Evolutionary conservation across 1,140 invertebrate genomes (phyloP).

Genomic region (Spodoptera litura): DNA sequence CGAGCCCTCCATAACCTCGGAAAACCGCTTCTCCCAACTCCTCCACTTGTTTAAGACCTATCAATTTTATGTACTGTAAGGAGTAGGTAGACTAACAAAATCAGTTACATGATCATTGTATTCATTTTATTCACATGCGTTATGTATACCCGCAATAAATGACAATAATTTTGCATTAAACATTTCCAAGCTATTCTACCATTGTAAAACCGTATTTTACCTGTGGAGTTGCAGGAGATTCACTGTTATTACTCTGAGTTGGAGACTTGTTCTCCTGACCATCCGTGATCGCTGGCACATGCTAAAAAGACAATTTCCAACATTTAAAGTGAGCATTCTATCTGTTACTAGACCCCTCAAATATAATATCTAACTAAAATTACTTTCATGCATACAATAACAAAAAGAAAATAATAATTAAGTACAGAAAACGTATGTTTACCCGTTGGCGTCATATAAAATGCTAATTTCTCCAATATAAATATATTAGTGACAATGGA

Average conservation of each 20-base stretch:
- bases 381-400: too few species aligned
- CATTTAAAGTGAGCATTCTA: neutral
- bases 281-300: constrained; percentile 78
- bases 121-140: too few species aligned
- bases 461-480: too few species aligned
- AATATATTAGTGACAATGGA: neutral
- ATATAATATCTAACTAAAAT: neutral
- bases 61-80: neutral
- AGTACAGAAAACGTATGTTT: too few species aligned
- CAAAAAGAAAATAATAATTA: too few species aligned
- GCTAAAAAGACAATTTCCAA: constrained; percentile 63
- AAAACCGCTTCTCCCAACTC: too few species aligned
- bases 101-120: too few species aligned
- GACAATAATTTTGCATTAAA: too few species aligned
- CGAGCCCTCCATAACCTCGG: too few species aligned
- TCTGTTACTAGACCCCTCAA: neutral
- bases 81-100: neutral
- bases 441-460: too few species aligned
- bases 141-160: too few species aligned
- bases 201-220: constrained; percentile 52
- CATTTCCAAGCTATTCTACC: neutral
- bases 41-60: too few species aligned
- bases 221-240: constrained; percentile 71
- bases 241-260: constrained; percentile 61
- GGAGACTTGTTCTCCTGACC: constrained; percentile 74